Conservation (phyloP, 2,797 vertebrate genomes). For the Acipenser oxyrinchus region DNA sequence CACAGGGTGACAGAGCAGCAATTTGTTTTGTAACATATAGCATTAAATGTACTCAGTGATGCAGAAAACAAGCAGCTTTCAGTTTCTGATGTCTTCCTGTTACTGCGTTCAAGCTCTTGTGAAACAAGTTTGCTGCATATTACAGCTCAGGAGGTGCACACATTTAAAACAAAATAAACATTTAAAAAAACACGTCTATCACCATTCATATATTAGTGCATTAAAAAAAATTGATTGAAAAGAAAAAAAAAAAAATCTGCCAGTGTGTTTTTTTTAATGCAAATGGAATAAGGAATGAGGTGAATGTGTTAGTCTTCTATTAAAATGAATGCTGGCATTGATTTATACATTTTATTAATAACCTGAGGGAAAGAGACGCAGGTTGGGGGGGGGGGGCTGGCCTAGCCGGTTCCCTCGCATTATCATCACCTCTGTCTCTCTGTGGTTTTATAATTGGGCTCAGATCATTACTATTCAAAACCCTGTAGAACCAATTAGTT, state of each 20-base stretch:
- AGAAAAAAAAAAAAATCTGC: background rate
- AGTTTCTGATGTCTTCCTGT: too few species aligned
- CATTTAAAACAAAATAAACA: conserved; percentile 36
- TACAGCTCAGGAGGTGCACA: conserved; percentile 8
- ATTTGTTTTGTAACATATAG: too few species aligned
- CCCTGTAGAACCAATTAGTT: conserved; percentile 76
- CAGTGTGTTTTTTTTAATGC: conserved; percentile 49
- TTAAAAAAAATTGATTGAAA: conserved; percentile 42
- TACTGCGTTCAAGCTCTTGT: too few species aligned
- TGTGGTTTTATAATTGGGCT: conserved; percentile 68
- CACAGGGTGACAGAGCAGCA: too few species aligned
- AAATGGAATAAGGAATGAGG: conserved; percentile 80
- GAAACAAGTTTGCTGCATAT: too few species aligned
- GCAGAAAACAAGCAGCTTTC: too few species aligned
- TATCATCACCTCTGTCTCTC: conserved; percentile 34
- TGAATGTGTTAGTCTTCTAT: conserved; percentile 62
- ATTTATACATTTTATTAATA: conserved; percentile 75
- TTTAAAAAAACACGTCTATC: conserved; percentile 41
- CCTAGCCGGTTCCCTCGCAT: conserved; percentile 9
- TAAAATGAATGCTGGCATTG: conserved; percentile 71
- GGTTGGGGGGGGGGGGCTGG: conserved; percentile 25
- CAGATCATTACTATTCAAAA: conserved; percentile 63
- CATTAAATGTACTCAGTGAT: too few species aligned
- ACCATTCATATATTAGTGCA: conserved; percentile 71
- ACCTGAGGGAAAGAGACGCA: conserved; percentile 46